Base-by-base conservation (phyloP, 2,888 invertebrate genomes). In the Catocala fraxini region DNA sequence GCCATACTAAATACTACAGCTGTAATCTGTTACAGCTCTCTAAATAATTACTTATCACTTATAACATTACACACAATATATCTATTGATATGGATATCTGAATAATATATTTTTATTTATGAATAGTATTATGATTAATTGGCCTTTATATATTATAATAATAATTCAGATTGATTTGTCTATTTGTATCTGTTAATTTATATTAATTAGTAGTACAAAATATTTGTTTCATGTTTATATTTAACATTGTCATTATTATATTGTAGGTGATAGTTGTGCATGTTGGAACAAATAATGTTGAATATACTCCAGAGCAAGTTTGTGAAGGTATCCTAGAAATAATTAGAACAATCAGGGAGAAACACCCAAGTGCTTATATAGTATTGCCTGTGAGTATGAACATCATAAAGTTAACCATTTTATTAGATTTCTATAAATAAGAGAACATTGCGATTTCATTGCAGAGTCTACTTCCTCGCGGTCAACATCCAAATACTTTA, bases 281-380 rank as follows among this genome's bases (percentile, higher is more conserved):
- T 89, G 97, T 97, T 69, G 98, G 99, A 64, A 98, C 98, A 64
- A 98, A 98, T 88, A 98, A 99, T 93, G 95, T 97, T 85, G 95
- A 95, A 56, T 96, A 98, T 87, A 95, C 96, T 41, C 95, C 98
- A n/a, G 97, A 97, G 77, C 96, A 98, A 92, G 96, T 98, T 54
- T 95, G 96, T 62, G 97, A 97, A 77, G 98, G 98, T 13, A 96
- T 99, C 70, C 83, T 96, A 82, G 96, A 96, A 90, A 97, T 98
- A 81, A 95, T 98, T 60, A 93, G 95, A 79, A 95, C 95, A 75
- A 96, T 98, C 80, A 95, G 96, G 71, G 95, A 96, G 77, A 97
- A 96, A 88, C 97, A 97, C 82, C 97, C 97, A 53, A 96, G 96
- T 87, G 96, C 97, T 63, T 97, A 97, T 81, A 96, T 98, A 81